Evolutionary conservation across 2,888 invertebrate genomes (phyloP), one percentile per base, ranked within the genome.

Genomic region (Agrotis segetum): DNA sequence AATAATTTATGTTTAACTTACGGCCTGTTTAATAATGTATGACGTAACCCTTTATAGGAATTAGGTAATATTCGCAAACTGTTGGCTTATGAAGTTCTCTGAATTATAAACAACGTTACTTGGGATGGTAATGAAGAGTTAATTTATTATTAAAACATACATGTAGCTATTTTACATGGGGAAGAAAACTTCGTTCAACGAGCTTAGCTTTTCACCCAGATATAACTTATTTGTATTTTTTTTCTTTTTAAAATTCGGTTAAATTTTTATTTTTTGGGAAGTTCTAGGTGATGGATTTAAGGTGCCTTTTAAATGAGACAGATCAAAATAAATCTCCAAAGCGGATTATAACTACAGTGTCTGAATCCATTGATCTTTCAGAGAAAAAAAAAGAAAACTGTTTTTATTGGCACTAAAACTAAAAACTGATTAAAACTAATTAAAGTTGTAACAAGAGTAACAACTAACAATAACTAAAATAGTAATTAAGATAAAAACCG

Each of bases 21-120:
- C 50, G 62, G n/a, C 14, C 17, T 59, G 55, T 58, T 79, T 67
- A 79, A 77, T 77, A 55, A 77, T 68, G 58, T 53, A 81, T 76
- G 44, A 50, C 65, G 14, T 68, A 58, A 58, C 64, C 61, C 71
- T 76, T 79, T 76, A 71, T 67, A 55, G 24, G 50, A 34, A 76
- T 63, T n/a, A 71, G 24, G 17, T 65, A 62, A 81, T 67, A 55
- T 79, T 70, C 55, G 21, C 49, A 60, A 69, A 70, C 24, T 49
- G 59, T 60, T 69, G 34, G 66, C 69, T 78, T 69, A 69, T 53
- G n/a, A 52, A 74, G 34, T 61, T 61, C n/a, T 19, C n/a, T 71
- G 53, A 62, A 77, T 61, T 56, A 72, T 64, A 13, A 17, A 73
- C 19, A 40, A 50, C 19, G 21, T 60, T 53, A 40, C 44, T 53